A percentile compares a stretch with the other conserved stretches of the same genome.
Evolutionary conservation across 2,797 vertebrate species (phyloP).

Genomic region (Schizopygopsis pylzovi): DNA sequence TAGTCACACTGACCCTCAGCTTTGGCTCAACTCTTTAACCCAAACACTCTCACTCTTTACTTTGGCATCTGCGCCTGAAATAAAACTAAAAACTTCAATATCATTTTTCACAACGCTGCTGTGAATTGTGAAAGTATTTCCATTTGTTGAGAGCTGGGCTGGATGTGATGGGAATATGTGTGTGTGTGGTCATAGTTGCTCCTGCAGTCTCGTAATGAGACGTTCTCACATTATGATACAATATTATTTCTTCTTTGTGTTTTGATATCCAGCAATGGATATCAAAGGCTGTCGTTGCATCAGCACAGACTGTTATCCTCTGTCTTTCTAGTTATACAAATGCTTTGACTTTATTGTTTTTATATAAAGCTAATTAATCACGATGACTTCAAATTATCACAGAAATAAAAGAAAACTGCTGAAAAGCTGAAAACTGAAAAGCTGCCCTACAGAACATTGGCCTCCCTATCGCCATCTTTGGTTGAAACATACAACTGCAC

Average conservation of each 20-base stretch:
- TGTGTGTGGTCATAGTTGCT: slow-evolving; percentile 26
- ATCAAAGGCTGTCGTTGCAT: not conserved
- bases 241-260: slow-evolving; percentile 2
- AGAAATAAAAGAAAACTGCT: not conserved
- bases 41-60: slow-evolving; percentile 58
- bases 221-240: slow-evolving; percentile 8
- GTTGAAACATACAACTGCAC: not conserved
- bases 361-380: not conserved
- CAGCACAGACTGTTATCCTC: not conserved
- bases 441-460: not conserved
- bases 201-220: slow-evolving; percentile 24
- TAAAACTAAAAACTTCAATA: slow-evolving; percentile 56
- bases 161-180: slow-evolving; percentile 26
- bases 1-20: slow-evolving; percentile 60
- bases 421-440: too few species aligned
- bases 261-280: not conserved
- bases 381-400: not conserved
- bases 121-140: slow-evolving; percentile 55
- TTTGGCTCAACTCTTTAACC: slow-evolving; percentile 55
- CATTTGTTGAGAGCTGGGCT: slow-evolving; percentile 56
- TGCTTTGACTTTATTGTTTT: not conserved
- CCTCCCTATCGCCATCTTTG: not conserved
- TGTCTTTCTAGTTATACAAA: not conserved
- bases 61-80: slow-evolving; percentile 55
- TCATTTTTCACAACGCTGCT: slow-evolving; percentile 54